Percentiles rank a stretch among this genome's conserved stretches.
phyloP scores from a whole-genome alignment of 2,888 invertebrate species.

The Lydus trimaculatus region DNA sequence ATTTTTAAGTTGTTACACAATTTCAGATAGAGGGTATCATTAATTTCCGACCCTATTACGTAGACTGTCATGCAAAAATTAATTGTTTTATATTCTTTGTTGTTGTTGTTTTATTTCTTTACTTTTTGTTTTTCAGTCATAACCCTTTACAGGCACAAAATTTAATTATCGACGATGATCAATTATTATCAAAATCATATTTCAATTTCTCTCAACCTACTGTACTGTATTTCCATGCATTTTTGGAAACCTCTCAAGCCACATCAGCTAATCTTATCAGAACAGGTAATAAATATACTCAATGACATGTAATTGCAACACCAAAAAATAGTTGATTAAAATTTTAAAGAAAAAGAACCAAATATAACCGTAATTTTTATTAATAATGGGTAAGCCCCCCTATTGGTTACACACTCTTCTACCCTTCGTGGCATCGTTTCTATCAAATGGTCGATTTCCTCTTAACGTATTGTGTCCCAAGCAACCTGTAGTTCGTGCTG shows the following conservation, averaged over 20 bases:
- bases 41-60: not conserved
- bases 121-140: conserved; percentile 58
- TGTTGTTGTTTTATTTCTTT: not conserved
- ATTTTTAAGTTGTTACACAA: not conserved
- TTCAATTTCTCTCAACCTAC: conserved; percentile 68
- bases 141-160: conserved; percentile 65
- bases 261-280: conserved; percentile 64
- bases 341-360: too few species aligned
- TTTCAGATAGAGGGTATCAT: not conserved
- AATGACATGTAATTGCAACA: too few species aligned
- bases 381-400: too few species aligned
- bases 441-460: too few species aligned
- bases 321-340: too few species aligned
- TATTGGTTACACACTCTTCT: too few species aligned
- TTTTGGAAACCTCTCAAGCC: conserved; percentile 67
- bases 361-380: too few species aligned
- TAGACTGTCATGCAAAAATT: not conserved
- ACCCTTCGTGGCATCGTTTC: too few species aligned
- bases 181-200: conserved; percentile 64
- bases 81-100: not conserved
- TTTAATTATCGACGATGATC: conserved; percentile 64
- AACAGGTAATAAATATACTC: too few species aligned
- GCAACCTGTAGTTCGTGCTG: too few species aligned
- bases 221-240: conserved; percentile 69
- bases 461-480: too few species aligned